Evolutionary conservation across 1,140 invertebrate species (phyloP).

Genomic region (Orchestia grillus): DNA sequence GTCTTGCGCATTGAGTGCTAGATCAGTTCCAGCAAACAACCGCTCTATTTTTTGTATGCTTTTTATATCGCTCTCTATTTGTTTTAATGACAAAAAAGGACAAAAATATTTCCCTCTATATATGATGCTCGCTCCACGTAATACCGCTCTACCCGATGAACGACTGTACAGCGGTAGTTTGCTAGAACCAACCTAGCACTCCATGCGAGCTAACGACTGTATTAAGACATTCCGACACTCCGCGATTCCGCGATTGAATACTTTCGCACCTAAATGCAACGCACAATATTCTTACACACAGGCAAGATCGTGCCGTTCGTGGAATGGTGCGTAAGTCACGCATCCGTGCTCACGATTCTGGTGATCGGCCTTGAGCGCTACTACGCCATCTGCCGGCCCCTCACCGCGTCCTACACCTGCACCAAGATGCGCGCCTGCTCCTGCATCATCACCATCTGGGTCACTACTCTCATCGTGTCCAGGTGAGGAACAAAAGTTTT

Average conservation of each 20-base stretch:
- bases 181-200: too few species aligned
- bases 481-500: constrained; percentile 47
- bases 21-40: too few species aligned
- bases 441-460: constrained; percentile 87
- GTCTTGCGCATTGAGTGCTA: too few species aligned
- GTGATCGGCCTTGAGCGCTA: constrained; percentile 80
- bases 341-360: constrained; percentile 92
- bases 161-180: too few species aligned
- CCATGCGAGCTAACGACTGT: not conserved
- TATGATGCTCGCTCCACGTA: too few species aligned
- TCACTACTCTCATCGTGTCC: constrained; percentile 59
- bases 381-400: constrained; percentile 92
- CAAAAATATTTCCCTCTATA: too few species aligned
- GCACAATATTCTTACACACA: constrained; percentile 63
- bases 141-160: too few species aligned
- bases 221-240: not conserved
- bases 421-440: constrained; percentile 87
- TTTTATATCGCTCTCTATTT: too few species aligned
- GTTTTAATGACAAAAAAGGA: too few species aligned
- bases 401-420: constrained; percentile 90
- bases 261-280: not conserved
- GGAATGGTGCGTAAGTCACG: constrained; percentile 91
- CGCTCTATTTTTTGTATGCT: too few species aligned
- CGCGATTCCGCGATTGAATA: not conserved
- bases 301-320: constrained; percentile 87